Conservation (phyloP, 2,888 invertebrate genomes). For the Saturnia pavonia region DNA sequence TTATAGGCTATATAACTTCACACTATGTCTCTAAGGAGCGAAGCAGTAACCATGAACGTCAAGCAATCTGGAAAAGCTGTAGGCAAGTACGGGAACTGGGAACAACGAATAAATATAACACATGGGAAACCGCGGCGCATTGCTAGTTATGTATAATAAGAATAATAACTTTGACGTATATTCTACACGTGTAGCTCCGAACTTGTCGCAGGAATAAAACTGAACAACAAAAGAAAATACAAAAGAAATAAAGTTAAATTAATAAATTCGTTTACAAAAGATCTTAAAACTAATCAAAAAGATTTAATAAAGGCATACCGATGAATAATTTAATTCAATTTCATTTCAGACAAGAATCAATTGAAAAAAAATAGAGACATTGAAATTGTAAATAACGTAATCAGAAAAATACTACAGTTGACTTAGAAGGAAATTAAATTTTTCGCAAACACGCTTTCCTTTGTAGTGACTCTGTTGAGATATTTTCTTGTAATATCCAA, state of each 20-base stretch:
- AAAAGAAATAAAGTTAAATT: neutral
- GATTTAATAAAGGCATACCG: conserved; percentile 22
- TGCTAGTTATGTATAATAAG: too few species aligned
- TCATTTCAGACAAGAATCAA: conserved; percentile 24
- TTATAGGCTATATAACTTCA: too few species aligned
- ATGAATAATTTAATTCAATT: conserved; percentile 28
- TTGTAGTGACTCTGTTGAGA: neutral
- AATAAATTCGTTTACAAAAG: neutral
- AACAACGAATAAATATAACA: too few species aligned
- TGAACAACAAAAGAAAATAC: neutral
- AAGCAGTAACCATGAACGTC: too few species aligned
- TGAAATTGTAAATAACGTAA: conserved; percentile 23
- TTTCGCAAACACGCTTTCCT: neutral
- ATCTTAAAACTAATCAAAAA: conserved; percentile 12
- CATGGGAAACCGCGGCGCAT: too few species aligned
- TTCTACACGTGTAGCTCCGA: neutral
- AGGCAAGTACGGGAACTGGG: too few species aligned
- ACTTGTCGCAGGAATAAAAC: neutral
- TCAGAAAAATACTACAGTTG: conserved; percentile 21
- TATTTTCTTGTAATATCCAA: neutral
- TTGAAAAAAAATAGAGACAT: conserved; percentile 16
- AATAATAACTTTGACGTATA: neutral
- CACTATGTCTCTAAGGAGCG: too few species aligned
- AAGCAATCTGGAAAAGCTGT: too few species aligned
- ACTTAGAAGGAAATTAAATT: conserved; percentile 23